phyloP scores from a whole-genome alignment of 2,797 vertebrate genomes.

The Eulemur mongoz region DNA sequence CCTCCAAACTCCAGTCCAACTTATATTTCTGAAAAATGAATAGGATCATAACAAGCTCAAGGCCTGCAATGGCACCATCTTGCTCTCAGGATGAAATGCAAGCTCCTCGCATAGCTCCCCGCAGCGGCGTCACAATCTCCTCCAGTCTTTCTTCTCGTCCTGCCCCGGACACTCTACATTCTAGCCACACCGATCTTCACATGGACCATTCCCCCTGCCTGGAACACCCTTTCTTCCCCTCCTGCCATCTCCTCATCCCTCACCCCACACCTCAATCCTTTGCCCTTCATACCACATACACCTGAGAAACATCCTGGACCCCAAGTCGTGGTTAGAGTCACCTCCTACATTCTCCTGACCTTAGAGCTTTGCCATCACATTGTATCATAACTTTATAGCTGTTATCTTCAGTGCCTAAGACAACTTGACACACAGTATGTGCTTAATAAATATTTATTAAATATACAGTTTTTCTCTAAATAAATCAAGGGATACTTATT shows the following conservation, averaged over 20 bases:
- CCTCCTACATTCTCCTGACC: not conserved
- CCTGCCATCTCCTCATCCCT: not conserved
- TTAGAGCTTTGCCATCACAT: not conserved
- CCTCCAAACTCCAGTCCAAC: not conserved
- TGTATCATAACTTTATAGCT: not conserved
- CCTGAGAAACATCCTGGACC: not conserved
- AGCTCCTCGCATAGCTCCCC: not conserved
- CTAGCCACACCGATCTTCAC: not conserved
- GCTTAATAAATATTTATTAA: not conserved
- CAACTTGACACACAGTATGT: not conserved
- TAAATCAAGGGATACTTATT: not conserved
- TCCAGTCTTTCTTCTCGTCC: not conserved
- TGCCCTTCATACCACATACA: not conserved
- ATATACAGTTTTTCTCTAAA: not conserved
- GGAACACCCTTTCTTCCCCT: not conserved
- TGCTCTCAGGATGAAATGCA: not conserved
- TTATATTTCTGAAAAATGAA: not conserved
- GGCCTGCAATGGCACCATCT: not conserved
- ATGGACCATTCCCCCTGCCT: not conserved
- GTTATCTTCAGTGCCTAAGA: not conserved
- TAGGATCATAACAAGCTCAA: not conserved
- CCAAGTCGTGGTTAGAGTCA: not conserved
- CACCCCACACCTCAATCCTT: not conserved
- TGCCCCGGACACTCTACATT: not conserved
- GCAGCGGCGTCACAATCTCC: accelerated